Base-by-base conservation (phyloP, 1,140 invertebrate genomes). In the Neodiprion virginianus region DNA sequence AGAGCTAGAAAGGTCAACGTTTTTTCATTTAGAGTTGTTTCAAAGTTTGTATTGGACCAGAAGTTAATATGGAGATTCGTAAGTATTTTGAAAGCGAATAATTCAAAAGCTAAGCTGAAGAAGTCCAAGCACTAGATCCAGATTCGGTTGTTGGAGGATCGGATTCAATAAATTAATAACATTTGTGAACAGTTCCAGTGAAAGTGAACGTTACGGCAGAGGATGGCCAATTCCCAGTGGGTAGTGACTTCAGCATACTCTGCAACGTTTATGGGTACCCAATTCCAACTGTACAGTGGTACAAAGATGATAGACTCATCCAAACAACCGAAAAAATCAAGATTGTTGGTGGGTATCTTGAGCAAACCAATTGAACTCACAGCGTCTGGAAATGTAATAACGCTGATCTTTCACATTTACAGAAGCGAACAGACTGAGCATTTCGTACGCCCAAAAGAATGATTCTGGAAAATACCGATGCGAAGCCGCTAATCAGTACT, bases 391-490 rank as follows among this genome's bases (percentile, higher is more conserved):
- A n/a, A 76, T 75, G 23, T 61, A 72, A 28, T 14, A 73, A 8
- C 76, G 12, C 8, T 65, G 74, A 17, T 70, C 71, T 28, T 11
- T 21, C 11, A 67, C 14, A 74, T 74, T 86, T 84, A 21, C 84
- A 93, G 93, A 93, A 73, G 90, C 92, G 47, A 89, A 94, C 79
- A 92, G 92, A 4, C 85, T 97, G 74, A 89, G 91, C 0, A 92
- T 97, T 71, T 84, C 84, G 10, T 87, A 91, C 73, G 91, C 93
- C 7, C 91, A 89, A 17, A 82, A 87, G 21, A 90, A 89, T 28
- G 96, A 97, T 83, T 91, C 93, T 17, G 96, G 95, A 21, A 88
- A 86, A 71, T 98, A 98, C 83, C 90, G 90, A 65, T 97, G 96
- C 83, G 92, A 93, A 79, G 96, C 95, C 4, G 83, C 87, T 50